A percentile compares a stretch with the other conserved stretches of the same genome.
Conservation (phyloP, 2,797 vertebrate genomes). For the Rhyacichthys aspro region DNA sequence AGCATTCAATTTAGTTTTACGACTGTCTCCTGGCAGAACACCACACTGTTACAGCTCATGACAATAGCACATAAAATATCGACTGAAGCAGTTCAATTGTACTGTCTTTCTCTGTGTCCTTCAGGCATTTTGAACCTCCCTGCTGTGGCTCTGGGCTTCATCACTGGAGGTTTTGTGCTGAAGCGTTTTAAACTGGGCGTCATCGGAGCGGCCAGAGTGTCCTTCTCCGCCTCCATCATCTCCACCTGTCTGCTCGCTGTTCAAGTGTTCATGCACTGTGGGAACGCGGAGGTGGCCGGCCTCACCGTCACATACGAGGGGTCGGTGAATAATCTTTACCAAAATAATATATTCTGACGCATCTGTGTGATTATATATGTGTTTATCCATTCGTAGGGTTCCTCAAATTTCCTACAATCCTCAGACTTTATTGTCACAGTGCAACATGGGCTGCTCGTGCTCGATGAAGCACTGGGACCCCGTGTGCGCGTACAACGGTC, state of each 20-base stretch:
- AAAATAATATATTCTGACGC: neutral
- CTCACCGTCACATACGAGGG: constrained; percentile 89
- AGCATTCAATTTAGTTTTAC: neutral
- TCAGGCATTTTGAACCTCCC: constrained; percentile 92
- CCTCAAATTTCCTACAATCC: constrained; percentile 70
- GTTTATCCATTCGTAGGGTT: constrained; percentile 63
- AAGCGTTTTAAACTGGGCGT: constrained; percentile 87
- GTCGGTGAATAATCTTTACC: constrained; percentile 68
- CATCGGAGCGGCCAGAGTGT: constrained; percentile 85
- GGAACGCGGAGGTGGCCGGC: constrained; percentile 87
- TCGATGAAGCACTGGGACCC: constrained; percentile 91
- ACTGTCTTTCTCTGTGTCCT: too few species aligned
- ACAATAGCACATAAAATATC: constrained; percentile 5
- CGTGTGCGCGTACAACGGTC: constrained; percentile 86
- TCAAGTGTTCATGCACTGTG: constrained; percentile 86
- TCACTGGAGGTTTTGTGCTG: constrained; percentile 89
- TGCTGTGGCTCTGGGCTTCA: constrained; percentile 92
- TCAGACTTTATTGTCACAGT: constrained; percentile 84
- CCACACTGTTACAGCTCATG: neutral
- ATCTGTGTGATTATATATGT: neutral
- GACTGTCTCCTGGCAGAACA: neutral
- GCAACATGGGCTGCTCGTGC: constrained; percentile 88
- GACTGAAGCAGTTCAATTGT: too few species aligned
- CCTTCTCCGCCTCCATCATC: constrained; percentile 74
- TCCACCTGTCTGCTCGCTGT: constrained; percentile 80